Evolutionary conservation across 2,797 vertebrate genomes (phyloP), one percentile per base, ranked within the genome.

Genomic region (Anisognathus igniventris): DNA sequence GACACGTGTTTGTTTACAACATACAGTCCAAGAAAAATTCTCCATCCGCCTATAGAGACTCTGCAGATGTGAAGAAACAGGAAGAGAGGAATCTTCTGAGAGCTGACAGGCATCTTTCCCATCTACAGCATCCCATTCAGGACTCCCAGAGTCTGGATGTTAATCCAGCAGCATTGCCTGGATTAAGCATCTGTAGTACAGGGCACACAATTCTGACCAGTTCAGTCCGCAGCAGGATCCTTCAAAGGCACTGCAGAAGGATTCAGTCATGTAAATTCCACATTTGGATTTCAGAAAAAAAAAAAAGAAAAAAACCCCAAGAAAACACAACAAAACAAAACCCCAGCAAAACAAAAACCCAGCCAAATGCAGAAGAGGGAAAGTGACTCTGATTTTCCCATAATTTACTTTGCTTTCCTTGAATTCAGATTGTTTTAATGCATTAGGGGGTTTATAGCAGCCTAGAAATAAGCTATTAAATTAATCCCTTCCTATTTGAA

Each of bases 201-300:
- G 62, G 81, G 40, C 57, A 79, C 57, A n/a, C 56, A 51, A 3
- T 4, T 71, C 61, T 76, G 68, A 81, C 23, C 66, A 73, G 45
- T 56, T 82, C 83, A 83, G 62, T 58, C 56, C 0, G 0, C 51
- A 88, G 76, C 53, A 85, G 48, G 58, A 83, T 86, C 44, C 75
- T 88, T 83, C 86, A 90, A 57, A 71, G 53, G 78, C 80, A 87
- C 76, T 92, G 81, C 68, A 77, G 56, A 31, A 87, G 47, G 73
- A 92, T 94, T 98, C 97, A 98, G 97, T 97, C 98, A 96, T 98
- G 97, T 96, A 97, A 96, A 96, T 98, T 98, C 98, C 35, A 15
- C 37, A 30, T 30, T 95, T 96, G 98, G 96, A 98, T 98, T 97
- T 97, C 96, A 94, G 30, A 1, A 15, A 25, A 47, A 15, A 7